Evolutionary conservation across 2,888 invertebrate genomes (phyloP).

Genomic region (Luperina nickerlii): DNA sequence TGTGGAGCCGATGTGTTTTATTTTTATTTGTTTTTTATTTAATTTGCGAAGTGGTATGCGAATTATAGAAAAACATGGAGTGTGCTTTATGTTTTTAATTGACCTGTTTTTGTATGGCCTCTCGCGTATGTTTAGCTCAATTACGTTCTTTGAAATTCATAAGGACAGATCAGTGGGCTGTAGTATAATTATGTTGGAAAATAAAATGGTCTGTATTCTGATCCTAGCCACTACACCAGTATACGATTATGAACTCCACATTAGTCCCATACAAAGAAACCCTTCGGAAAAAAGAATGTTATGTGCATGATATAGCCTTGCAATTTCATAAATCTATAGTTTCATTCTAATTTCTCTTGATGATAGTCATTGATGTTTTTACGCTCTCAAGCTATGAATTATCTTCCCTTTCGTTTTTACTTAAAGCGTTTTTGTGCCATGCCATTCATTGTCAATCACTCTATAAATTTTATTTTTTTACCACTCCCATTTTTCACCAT

Average conservation of each 20-base stretch:
- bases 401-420: too few relatives aligned
- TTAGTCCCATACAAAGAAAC: not conserved
- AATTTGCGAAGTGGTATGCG: conserved; percentile 68
- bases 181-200: not conserved
- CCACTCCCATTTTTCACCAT: not conserved
- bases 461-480: not conserved
- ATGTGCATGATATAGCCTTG: not conserved
- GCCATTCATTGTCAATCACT: too few relatives aligned
- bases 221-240: too few relatives aligned
- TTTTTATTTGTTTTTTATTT: conserved; percentile 65
- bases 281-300: not conserved
- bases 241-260: not conserved
- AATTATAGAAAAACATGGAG: conserved; percentile 84
- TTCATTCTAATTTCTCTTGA: not conserved
- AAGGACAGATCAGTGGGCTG: not conserved
- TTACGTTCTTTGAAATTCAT: not conserved
- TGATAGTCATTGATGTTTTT: not conserved
- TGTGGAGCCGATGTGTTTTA: conserved; percentile 70
- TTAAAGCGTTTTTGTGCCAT: not conserved
- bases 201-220: not conserved
- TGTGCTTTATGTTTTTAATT: conserved; percentile 3
- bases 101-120: not conserved
- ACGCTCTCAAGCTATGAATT: not conserved
- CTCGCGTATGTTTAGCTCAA: not conserved
- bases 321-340: not conserved